Conservation (phyloP, 2,888 invertebrate species). For the Drosophila peninsularis region DNA sequence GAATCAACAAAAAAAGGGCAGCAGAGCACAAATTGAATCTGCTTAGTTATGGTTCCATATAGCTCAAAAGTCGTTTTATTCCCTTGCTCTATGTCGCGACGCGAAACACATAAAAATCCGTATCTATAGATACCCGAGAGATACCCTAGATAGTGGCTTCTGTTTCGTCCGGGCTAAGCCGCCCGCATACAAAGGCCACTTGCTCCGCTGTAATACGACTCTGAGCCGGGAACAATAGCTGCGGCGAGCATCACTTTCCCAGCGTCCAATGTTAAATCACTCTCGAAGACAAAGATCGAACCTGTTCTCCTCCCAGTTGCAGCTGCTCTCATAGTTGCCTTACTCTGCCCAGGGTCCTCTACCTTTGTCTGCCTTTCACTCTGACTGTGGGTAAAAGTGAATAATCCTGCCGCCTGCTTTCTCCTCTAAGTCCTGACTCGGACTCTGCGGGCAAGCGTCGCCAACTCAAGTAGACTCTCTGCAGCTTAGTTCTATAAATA, state of each 20-base stretch:
- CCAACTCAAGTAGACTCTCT: not conserved
- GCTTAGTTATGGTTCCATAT: slow-evolving; percentile 18
- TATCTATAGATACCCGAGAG: slow-evolving; percentile 9
- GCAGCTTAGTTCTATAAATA: not conserved
- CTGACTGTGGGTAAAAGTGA: not conserved
- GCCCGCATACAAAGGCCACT: slow-evolving; percentile 58
- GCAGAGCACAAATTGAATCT: slow-evolving; percentile 10
- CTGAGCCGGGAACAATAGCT: slow-evolving; percentile 66
- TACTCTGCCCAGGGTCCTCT: slow-evolving; percentile 15
- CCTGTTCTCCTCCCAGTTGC: slow-evolving; percentile 35
- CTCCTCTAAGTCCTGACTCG: not conserved
- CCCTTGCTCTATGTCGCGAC: slow-evolving; percentile 30
- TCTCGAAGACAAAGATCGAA: slow-evolving; percentile 42
- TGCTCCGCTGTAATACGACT: slow-evolving; percentile 68
- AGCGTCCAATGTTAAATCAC: slow-evolving; percentile 47
- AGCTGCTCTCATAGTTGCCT: slow-evolving; percentile 43
- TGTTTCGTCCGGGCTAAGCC: slow-evolving; percentile 40
- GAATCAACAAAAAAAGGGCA: not conserved
- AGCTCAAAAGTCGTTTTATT: slow-evolving; percentile 25
- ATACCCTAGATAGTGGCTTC: slow-evolving; percentile 42
- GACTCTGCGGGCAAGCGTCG: slow-evolving; percentile 10
- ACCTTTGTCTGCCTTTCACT: slow-evolving; percentile 16
- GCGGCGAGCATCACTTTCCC: slow-evolving; percentile 60
- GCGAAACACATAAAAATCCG: slow-evolving; percentile 62
- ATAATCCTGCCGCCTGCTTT: not conserved